Base-by-base conservation (phyloP, 2,113 vertebrate species). In the Anser cygnoides region DNA sequence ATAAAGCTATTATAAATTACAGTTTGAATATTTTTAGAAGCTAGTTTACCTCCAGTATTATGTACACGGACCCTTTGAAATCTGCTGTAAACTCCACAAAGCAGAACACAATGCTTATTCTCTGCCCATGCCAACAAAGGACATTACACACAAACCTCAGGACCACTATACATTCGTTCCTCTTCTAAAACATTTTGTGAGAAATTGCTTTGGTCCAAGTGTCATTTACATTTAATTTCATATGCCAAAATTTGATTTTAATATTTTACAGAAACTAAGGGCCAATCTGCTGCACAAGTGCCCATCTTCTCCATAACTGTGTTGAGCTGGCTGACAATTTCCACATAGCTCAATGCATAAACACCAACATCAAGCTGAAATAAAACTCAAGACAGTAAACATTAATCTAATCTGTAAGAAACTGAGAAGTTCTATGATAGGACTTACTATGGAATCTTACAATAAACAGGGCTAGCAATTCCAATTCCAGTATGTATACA, bases 331-430 rank as follows among this genome's bases (percentile, higher is more conserved):
- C 22, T 92, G 46, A 66, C 58, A 58, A 79, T 87, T 89, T 79
- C 76, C 21, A 54, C 18, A 25, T 68, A 72, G 16, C 26, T 87
- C 86, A 33, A 37, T 7, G 21, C 54, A 92, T 70, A 84, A 95
- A 79, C 15, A 46, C n/a, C 81, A 84, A 61, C 13, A 84, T 65
- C 46, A 89, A 26, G 39, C 39, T 75, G 58, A 92, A 93, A 84
- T 72, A 87, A 95, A 95, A 91, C 68, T 57, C 44, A 65, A 82
- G 49, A 82, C 29, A 72, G 31, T 39, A 84, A 92, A 72, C 14
- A 81, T 72, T 61, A 35, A 89, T 65, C 49, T 89, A 46, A 92
- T 15, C 52, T 62, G 2, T 31, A 87, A 82, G 39, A 54, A 92
- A 84, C 44, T 68, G 70, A 82, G 82, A 91, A 92, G 23, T 54